phyloP scores from a whole-genome alignment of 2,113 vertebrate genomes.

The Azemiops feae region DNA sequence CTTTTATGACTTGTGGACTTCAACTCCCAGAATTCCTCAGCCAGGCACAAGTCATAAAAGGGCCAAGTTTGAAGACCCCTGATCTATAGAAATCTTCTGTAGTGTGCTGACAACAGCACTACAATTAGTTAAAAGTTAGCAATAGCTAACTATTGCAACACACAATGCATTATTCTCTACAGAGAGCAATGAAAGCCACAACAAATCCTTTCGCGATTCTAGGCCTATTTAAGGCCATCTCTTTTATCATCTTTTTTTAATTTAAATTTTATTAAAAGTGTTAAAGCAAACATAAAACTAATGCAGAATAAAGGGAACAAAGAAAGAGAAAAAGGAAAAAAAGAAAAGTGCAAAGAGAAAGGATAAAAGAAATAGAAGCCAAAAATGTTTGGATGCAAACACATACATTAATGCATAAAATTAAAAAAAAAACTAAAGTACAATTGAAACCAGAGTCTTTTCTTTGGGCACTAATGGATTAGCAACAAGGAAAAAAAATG shows the following conservation, averaged over 20 bases:
- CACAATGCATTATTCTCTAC: not conserved
- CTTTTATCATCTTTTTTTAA: not conserved
- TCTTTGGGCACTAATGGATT: not conserved
- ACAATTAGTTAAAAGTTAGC: constrained; percentile 11
- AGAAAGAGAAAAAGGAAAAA: not conserved
- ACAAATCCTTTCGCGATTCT: constrained; percentile 34
- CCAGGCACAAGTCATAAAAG: no score
- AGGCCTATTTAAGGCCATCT: not conserved
- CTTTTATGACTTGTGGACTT: no score
- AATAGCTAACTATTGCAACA: not conserved
- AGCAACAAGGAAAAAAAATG: not conserved
- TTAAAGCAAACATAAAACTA: not conserved
- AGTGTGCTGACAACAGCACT: constrained; percentile 38
- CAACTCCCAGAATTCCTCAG: no score
- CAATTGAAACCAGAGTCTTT: not conserved
- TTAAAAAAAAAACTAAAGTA: not conserved
- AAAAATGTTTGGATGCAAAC: not conserved
- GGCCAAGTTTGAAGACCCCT: no score
- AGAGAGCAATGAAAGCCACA: not conserved
- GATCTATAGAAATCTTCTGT: not conserved
- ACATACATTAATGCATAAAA: not conserved
- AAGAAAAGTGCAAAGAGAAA: not conserved
- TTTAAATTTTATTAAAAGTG: not conserved
- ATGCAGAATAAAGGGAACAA: not conserved
- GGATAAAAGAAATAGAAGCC: not conserved